Percentiles rank a stretch among this genome's conserved stretches.
These are phyloP conservation scores for Cyclophora punctaria DNA, from an alignment of 2,888 invertebrate species.

Conservation along the genomic window DNA sequence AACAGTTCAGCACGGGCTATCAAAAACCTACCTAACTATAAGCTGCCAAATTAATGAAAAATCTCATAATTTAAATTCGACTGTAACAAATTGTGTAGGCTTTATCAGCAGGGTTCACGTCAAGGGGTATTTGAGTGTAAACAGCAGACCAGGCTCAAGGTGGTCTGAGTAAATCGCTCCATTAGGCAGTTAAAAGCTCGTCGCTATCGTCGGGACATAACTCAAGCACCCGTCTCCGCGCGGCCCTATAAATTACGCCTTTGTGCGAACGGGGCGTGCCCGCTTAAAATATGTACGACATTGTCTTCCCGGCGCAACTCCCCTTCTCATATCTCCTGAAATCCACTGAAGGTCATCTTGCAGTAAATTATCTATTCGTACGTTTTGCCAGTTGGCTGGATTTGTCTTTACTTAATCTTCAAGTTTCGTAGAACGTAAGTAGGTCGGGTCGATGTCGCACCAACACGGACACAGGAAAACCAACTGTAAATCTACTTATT, in stretches of 20 bases:
- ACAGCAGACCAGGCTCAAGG: constrained; percentile 60
- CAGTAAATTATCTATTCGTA: constrained; percentile 56
- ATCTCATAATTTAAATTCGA: too few relatives aligned
- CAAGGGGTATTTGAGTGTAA: constrained; percentile 45
- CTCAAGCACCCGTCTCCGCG: constrained; percentile 71
- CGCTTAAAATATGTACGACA: constrained; percentile 73
- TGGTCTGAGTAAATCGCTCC: constrained; percentile 72
- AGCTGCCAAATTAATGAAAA: too few relatives aligned
- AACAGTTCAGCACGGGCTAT: background rate
- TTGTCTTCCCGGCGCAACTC: constrained; percentile 64
- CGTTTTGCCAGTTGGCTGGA: constrained; percentile 36
- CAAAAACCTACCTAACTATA: too few relatives aligned
- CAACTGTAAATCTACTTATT: constrained; percentile 27
- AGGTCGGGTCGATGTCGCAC: constrained; percentile 36
- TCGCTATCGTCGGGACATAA: constrained; percentile 72
- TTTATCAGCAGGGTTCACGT: constrained; percentile 30
- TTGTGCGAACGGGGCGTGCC: constrained; percentile 71
- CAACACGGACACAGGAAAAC: constrained; percentile 24
- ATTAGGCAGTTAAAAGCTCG: constrained; percentile 75
- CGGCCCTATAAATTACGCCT: constrained; percentile 72
- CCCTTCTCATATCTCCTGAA: constrained; percentile 60
- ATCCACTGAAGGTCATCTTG: constrained; percentile 55
- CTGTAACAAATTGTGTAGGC: constrained; percentile 16
- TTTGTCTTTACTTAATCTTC: constrained; percentile 33
- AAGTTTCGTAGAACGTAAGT: constrained; percentile 33